These are phyloP conservation scores for Minunthozetes semirufus DNA, from an alignment of 2,888 invertebrate species.

Conservation along the genomic window DNA sequence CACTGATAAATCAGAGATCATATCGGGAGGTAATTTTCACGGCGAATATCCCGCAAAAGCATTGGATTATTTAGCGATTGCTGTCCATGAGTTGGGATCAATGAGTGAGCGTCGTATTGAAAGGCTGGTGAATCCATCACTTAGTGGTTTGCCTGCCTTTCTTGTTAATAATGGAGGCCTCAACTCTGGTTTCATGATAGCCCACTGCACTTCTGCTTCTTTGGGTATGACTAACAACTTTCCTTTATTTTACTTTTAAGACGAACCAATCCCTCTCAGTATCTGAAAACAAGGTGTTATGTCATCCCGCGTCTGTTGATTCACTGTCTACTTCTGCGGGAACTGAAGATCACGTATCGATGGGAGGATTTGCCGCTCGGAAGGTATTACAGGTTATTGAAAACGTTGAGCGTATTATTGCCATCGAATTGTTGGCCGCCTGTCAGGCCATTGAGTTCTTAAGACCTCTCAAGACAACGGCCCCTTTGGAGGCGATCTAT, in stretches of 20 bases:
- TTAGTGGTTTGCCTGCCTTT: slow-evolving; percentile 61
- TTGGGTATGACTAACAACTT: slow-evolving; percentile 55
- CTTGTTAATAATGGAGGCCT: slow-evolving; percentile 60
- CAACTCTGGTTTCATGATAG: slow-evolving; percentile 63
- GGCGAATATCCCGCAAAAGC: slow-evolving; percentile 64
- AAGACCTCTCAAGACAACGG: slow-evolving; percentile 58
- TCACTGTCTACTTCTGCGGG: slow-evolving; percentile 61
- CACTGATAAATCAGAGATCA: slow-evolving; percentile 56
- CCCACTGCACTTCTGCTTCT: slow-evolving; percentile 61
- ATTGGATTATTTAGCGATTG: slow-evolving; percentile 60
- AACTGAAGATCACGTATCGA: slow-evolving; percentile 63
- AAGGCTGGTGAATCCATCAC: slow-evolving; percentile 58
- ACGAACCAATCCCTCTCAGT: too few species aligned
- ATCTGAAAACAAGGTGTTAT: slow-evolving; percentile 62
- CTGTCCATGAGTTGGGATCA: slow-evolving; percentile 59
- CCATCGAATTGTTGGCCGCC: slow-evolving; percentile 60
- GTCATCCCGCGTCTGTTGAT: slow-evolving; percentile 62
- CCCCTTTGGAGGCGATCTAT: slow-evolving; percentile 60
- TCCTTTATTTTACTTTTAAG: too few species aligned
- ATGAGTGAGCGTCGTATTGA: slow-evolving; percentile 62
- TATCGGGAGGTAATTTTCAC: slow-evolving; percentile 63
- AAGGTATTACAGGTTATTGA: slow-evolving; percentile 56
- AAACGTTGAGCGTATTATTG: slow-evolving; percentile 57
- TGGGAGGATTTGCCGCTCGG: slow-evolving; percentile 62
- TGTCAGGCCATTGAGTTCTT: slow-evolving; percentile 63